Percentiles rank a stretch among this genome's conserved stretches.
Conservation (phyloP, 2,888 invertebrate species). For the Hemithea aestivaria region DNA sequence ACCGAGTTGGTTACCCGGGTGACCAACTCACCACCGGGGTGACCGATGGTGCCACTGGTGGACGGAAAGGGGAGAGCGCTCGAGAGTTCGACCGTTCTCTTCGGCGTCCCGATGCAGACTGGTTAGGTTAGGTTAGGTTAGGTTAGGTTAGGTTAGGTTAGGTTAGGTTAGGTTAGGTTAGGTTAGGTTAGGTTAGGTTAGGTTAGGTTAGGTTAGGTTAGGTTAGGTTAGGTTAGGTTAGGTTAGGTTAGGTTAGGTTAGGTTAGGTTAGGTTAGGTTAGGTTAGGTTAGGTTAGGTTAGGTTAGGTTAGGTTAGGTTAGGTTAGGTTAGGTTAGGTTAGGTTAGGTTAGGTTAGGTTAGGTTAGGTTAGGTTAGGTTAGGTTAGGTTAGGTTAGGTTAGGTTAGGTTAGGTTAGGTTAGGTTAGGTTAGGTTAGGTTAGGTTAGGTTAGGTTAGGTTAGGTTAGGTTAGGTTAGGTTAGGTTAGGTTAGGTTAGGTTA, state of each 20-base stretch:
- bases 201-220: conserved; percentile 26
- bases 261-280: conserved; percentile 24
- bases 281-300: conserved; percentile 24
- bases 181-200: conserved; percentile 21
- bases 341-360: conserved; percentile 17
- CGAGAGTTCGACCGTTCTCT: too few relatives aligned
- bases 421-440: conserved; percentile 8
- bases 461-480: conserved; percentile 8
- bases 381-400: conserved; percentile 8
- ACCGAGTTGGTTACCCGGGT: too few relatives aligned
- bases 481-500: conserved; percentile 8
- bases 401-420: conserved; percentile 8
- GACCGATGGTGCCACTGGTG: too few relatives aligned
- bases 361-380: conserved; percentile 7
- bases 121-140: conserved; percentile 17
- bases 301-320: conserved; percentile 24
- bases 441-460: conserved; percentile 8
- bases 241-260: conserved; percentile 26
- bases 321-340: conserved; percentile 23
- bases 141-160: conserved; percentile 31
- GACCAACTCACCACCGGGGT: too few relatives aligned
- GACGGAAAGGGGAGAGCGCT: too few relatives aligned
- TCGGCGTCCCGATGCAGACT: too few relatives aligned
- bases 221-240: conserved; percentile 38
- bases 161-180: conserved; percentile 36